Evolutionary conservation across 2,888 invertebrate genomes (phyloP).

Genomic region (Aleiodes alternator): DNA sequence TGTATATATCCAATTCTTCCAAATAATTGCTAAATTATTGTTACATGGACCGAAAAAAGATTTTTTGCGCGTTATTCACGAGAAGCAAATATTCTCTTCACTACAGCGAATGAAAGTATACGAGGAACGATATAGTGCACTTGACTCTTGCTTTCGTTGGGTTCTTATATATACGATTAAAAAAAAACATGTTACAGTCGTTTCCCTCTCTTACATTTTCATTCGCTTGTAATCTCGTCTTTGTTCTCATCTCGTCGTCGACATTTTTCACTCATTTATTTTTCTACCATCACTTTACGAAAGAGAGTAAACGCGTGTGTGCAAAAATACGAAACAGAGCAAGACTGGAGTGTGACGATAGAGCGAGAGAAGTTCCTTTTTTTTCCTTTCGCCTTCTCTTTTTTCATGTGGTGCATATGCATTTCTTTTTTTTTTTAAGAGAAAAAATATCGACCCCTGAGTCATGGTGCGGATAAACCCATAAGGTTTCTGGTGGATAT

Average conservation of each 20-base stretch:
- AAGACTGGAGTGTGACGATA: constrained; percentile 20
- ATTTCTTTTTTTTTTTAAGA: constrained; percentile 18
- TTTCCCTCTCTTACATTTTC: constrained; percentile 12
- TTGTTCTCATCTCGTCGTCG: constrained; percentile 42
- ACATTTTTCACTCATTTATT: constrained; percentile 40
- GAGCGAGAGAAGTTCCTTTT: not conserved
- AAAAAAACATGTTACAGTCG: not conserved
- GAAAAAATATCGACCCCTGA: constrained; percentile 46
- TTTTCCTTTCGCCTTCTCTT: constrained; percentile 24
- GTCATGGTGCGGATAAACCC: constrained; percentile 43
- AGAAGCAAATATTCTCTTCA: no score
- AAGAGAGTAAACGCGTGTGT: constrained; percentile 43
- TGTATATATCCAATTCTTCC: no score
- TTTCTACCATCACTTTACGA: constrained; percentile 35
- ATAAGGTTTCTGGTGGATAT: constrained; percentile 13
- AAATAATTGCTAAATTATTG: no score
- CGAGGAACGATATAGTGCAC: constrained; percentile 59
- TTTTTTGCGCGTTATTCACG: no score
- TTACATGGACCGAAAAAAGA: no score
- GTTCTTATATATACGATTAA: constrained; percentile 42
- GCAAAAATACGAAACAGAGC: constrained; percentile 46
- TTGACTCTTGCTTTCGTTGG: constrained; percentile 70
- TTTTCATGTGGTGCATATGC: constrained; percentile 40
- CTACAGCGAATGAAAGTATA: constrained; percentile 41
- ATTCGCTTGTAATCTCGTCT: constrained; percentile 22